Conservation (phyloP, 2,113 vertebrate genomes). For the Parus major region DNA sequence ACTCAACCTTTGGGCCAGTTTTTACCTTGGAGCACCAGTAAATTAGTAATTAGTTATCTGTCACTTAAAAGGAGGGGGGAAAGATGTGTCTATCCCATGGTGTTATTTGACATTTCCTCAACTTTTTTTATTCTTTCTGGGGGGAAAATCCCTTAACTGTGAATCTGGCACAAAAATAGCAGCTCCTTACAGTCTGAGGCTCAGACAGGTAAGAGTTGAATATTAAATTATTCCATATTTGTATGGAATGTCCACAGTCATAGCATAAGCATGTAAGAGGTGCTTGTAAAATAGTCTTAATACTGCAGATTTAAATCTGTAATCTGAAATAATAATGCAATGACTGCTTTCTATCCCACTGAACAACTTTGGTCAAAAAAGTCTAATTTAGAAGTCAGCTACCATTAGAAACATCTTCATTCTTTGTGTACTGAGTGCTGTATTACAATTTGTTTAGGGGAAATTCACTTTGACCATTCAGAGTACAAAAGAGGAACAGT, state of each 20-base stretch:
- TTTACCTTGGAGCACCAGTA: background rate
- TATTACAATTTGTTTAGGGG: background rate
- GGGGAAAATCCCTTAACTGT: background rate
- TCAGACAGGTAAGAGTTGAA: background rate
- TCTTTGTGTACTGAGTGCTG: background rate
- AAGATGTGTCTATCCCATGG: background rate
- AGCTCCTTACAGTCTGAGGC: background rate
- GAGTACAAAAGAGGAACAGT: background rate
- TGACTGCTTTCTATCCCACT: background rate
- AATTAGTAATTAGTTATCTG: background rate
- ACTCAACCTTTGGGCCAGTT: background rate
- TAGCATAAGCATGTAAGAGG: background rate
- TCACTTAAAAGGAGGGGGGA: background rate
- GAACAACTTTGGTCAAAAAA: background rate
- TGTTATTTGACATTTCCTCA: background rate
- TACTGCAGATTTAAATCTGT: background rate
- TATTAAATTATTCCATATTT: background rate
- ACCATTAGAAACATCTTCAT: background rate
- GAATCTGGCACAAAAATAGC: background rate
- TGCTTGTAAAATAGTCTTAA: background rate
- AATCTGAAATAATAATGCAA: background rate
- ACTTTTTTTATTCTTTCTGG: background rate
- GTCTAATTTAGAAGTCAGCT: background rate
- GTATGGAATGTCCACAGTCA: background rate
- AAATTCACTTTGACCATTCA: background rate